A percentile compares a stretch with the other conserved stretches of the same genome.
phyloP scores from a whole-genome alignment of 2,113 vertebrate species.

The Thunnus maccoyii region DNA sequence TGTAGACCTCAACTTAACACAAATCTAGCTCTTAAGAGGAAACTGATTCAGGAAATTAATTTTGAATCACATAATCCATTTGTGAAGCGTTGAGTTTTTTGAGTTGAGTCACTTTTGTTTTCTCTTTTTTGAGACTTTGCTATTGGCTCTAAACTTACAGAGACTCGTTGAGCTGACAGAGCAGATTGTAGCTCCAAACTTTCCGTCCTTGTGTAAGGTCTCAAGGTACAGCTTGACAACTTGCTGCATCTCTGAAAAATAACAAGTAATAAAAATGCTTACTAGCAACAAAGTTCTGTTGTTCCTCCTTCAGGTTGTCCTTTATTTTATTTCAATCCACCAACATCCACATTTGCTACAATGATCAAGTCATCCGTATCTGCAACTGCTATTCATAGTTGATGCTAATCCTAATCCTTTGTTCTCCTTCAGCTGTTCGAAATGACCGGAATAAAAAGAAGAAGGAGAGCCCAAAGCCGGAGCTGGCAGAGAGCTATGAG shows the following conservation, averaged over 20 bases:
- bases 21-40: not conserved
- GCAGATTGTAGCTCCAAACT: constrained; percentile 15
- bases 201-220: constrained; percentile 27
- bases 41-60: not conserved
- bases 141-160: constrained; percentile 22
- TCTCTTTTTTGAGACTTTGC: constrained; percentile 24
- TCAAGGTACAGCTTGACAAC: not conserved
- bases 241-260: constrained; percentile 25
- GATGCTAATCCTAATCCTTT: constrained; percentile 46
- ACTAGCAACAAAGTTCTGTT: constrained; percentile 20
- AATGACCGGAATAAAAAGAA: constrained; percentile 99
- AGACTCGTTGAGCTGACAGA: constrained; percentile 20
- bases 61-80: constrained; percentile 2
- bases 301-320: not conserved
- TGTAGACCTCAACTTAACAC: not conserved
- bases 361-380: not conserved
- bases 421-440: constrained; percentile 89
- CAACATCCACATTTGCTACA: not conserved
- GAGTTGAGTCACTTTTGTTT: constrained; percentile 14
- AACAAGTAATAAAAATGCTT: not conserved
- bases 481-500: constrained; percentile 93
- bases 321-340: not conserved
- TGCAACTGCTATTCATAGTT: not conserved
- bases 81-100: constrained; percentile 4
- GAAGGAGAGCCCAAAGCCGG: constrained; percentile 93